These are phyloP conservation scores for Hystrix brachyura DNA, from an alignment of 2,113 vertebrate genomes.

Conservation along the genomic window DNA sequence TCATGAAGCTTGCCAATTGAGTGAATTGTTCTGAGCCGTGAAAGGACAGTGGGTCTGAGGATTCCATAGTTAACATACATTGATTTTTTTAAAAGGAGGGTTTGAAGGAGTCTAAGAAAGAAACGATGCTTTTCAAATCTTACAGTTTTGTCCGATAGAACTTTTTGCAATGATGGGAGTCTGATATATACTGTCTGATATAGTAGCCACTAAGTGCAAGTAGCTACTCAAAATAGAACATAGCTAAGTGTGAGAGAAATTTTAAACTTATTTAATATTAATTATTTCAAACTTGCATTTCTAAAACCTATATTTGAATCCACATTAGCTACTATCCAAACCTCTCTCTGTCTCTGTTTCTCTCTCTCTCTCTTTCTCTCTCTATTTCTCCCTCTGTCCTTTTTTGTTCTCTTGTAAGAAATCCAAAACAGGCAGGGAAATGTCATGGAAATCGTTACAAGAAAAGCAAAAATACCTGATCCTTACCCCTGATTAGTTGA, in stretches of 20 bases:
- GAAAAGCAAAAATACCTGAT: neutral
- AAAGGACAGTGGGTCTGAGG: neutral
- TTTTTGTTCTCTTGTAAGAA: neutral
- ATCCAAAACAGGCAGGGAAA: accelerated
- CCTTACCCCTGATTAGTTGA: neutral
- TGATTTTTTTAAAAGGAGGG: neutral
- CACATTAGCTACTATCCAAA: neutral
- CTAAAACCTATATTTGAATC: neutral
- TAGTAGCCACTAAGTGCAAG: neutral
- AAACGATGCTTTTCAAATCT: neutral
- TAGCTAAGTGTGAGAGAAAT: neutral
- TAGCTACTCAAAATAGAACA: neutral
- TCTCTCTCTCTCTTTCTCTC: too few species aligned
- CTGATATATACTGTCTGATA: accelerated
- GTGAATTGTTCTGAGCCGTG: neutral
- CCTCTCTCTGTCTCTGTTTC: neutral
- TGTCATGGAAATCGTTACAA: neutral
- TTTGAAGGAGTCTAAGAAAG: neutral
- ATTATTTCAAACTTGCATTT: neutral
- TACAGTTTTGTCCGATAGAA: neutral
- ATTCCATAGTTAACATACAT: neutral
- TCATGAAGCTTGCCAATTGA: neutral
- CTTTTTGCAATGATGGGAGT: neutral
- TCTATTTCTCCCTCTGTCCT: neutral
- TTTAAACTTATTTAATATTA: neutral